A percentile compares a stretch with the other conserved stretches of the same genome.
phyloP scores from a whole-genome alignment of 2,888 invertebrate species.

The Caenorhabditis virilis region DNA sequence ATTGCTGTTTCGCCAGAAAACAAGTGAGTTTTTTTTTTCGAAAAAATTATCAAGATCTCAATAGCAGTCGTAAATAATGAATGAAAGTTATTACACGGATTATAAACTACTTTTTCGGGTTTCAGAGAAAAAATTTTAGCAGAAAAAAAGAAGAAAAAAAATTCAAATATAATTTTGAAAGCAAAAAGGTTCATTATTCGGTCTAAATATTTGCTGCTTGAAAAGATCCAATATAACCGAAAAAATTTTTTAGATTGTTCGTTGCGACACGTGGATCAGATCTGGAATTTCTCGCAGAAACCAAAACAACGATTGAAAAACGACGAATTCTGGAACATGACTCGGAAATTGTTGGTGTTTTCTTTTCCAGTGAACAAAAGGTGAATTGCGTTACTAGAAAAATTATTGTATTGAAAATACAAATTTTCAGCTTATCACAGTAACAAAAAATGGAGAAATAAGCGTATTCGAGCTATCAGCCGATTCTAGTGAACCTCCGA shows the following conservation, averaged over 20 bases:
- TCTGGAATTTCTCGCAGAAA: constrained; percentile 9
- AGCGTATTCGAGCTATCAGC: constrained; percentile 9
- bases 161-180: too few species aligned
- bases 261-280: constrained; percentile 8
- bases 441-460: constrained; percentile 36
- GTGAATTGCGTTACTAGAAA: too few species aligned
- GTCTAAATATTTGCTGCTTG: too few species aligned
- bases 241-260: constrained; percentile 10
- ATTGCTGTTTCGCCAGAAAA: constrained; percentile 30
- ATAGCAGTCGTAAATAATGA: too few species aligned
- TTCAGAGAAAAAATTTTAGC: too few species aligned
- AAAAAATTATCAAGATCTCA: not conserved
- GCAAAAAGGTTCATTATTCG: too few species aligned
- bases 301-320: not conserved
- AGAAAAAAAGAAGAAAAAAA: too few species aligned
- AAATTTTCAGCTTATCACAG: constrained; percentile 32
- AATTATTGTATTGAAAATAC: too few species aligned
- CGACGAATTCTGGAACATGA: constrained; percentile 15
- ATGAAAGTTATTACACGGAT: too few species aligned
- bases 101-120: too few species aligned
- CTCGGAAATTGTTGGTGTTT: constrained; percentile 20
- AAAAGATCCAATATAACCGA: not conserved
- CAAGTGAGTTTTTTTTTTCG: constrained; percentile 4
- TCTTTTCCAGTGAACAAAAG: constrained; percentile 14
- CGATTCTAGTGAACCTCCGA: not conserved